Percentiles rank a stretch among this genome's conserved stretches.
phyloP scores from a whole-genome alignment of 2,797 vertebrate genomes.

The Agapornis canus region DNA sequence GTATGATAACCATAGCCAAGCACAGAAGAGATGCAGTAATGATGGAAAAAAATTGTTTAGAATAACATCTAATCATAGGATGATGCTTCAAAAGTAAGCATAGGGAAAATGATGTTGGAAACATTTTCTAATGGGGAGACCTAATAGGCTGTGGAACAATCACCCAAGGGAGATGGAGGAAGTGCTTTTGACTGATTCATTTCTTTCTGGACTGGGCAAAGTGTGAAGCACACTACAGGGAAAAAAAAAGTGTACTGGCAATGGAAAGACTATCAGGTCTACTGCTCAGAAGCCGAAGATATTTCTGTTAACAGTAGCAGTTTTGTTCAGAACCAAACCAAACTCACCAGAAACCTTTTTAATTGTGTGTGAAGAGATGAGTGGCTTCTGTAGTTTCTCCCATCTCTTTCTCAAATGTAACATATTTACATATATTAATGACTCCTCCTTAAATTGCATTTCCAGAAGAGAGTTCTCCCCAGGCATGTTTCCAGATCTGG shows the following conservation, averaged over 20 bases:
- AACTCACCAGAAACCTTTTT: background rate
- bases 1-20: background rate
- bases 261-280: background rate
- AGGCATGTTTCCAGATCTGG: background rate
- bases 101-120: background rate
- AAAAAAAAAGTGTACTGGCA: background rate
- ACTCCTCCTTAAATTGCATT: background rate
- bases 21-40: background rate
- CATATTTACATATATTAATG: background rate
- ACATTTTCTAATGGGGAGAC: background rate
- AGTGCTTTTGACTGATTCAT: constrained; percentile 29
- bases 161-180: background rate
- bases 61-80: background rate
- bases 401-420: background rate
- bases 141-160: background rate
- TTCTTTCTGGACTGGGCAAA: background rate
- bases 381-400: background rate
- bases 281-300: background rate
- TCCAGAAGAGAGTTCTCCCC: background rate
- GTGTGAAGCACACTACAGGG: background rate
- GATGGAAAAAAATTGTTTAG: background rate
- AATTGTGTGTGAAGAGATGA: background rate
- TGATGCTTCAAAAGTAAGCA: background rate
- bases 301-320: background rate
- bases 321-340: background rate